These are phyloP conservation scores for Drosophila hydei DNA, from an alignment of 1,140 invertebrate species.

Conservation along the genomic window DNA sequence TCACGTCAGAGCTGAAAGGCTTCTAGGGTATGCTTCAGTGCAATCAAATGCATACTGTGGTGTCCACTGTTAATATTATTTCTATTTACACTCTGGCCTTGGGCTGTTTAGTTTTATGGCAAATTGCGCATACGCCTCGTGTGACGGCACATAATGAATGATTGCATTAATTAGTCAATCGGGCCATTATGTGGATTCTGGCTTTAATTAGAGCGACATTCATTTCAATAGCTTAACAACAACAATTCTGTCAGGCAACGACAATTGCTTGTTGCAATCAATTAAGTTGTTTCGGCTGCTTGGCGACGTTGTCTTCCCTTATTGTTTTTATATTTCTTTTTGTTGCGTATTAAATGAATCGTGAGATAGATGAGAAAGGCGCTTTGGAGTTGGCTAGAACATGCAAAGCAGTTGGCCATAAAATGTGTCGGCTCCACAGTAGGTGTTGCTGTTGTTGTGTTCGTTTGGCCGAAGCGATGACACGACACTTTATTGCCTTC, in stretches of 20 bases:
- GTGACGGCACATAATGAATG: conserved; percentile 8
- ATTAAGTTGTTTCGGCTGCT: conserved; percentile 16
- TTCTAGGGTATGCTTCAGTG: too few relatives aligned
- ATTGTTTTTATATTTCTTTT: not conserved
- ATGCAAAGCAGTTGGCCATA: conserved; percentile 7
- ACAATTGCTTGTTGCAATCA: conserved; percentile 16
- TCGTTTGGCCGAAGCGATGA: not conserved
- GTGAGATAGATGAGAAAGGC: too few relatives aligned
- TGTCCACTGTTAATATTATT: too few relatives aligned
- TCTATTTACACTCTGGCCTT: too few relatives aligned
- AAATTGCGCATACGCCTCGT: conserved; percentile 21
- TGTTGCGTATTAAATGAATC: not conserved
- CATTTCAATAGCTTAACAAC: conserved; percentile 2
- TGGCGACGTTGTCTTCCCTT: not conserved
- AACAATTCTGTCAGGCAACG: not conserved
- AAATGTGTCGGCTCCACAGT: conserved; percentile 22
- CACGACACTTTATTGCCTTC: conserved; percentile 28
- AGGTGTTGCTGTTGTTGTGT: conserved; percentile 7
- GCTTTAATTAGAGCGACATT: conserved; percentile 27
- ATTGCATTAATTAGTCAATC: conserved; percentile 34
- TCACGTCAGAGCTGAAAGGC: too few relatives aligned
- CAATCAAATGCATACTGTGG: too few relatives aligned
- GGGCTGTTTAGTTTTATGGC: too few relatives aligned
- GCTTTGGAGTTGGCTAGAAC: too few relatives aligned
- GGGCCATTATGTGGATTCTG: conserved; percentile 14